phyloP scores from a whole-genome alignment of 2,797 vertebrate species.

The Schizothorax lantsangensis region DNA sequence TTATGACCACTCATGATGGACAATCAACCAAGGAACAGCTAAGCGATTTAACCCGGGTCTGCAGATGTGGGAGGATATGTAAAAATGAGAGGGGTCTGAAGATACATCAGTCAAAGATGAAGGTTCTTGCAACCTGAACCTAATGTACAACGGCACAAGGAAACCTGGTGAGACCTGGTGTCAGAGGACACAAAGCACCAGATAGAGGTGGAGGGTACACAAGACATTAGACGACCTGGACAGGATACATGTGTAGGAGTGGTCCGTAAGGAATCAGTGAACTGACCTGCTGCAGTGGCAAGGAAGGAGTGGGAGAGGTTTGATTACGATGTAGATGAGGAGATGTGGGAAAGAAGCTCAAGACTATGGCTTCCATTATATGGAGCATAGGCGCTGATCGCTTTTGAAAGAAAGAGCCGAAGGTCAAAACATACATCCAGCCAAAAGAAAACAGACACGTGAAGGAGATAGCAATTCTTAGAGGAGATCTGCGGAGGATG shows the following conservation, averaged over 20 bases:
- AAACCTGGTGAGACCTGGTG: not conserved
- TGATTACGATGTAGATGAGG: not conserved
- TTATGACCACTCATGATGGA: not conserved
- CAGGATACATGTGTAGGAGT: conserved; percentile 4
- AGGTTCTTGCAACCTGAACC: too few relatives aligned
- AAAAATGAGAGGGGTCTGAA: conserved; percentile 6
- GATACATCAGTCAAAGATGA: not conserved
- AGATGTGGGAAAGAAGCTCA: conserved; percentile 9
- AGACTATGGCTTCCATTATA: conserved; percentile 22
- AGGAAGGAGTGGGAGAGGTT: not conserved
- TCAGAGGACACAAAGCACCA: too few relatives aligned
- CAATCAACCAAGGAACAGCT: not conserved
- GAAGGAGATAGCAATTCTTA: conserved; percentile 31
- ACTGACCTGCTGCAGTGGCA: not conserved
- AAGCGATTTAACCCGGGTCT: not conserved
- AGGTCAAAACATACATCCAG: conserved; percentile 8
- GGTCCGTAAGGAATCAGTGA: not conserved
- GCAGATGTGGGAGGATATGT: not conserved
- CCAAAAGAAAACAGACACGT: conserved; percentile 9
- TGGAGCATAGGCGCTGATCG: conserved; percentile 16
- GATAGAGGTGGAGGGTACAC: not conserved
- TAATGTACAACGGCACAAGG: too few relatives aligned
- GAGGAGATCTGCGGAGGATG: conserved; percentile 27
- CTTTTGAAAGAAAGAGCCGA: conserved; percentile 9
- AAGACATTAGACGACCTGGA: not conserved